Base-by-base conservation (phyloP, 2,797 vertebrate genomes). In the Gymnothorax javanicus region DNA sequence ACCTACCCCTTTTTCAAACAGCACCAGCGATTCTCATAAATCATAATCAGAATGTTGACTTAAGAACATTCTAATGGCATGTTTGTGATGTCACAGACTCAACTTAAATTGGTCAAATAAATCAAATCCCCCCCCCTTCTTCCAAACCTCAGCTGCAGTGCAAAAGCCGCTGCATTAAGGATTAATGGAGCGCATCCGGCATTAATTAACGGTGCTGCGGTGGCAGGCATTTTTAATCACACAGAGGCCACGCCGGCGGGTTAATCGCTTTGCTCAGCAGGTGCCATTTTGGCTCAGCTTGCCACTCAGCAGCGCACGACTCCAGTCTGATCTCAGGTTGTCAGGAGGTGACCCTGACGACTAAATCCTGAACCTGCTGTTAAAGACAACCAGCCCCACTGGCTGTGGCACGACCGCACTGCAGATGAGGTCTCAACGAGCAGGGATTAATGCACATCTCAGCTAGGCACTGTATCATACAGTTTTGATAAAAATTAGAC, bases 121-220 rank as follows among this genome's bases (percentile, higher is more conserved):
- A 79, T 23, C 0, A 54, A 50, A 43, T 54, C 75, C 75, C 15
- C 75, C 75, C n/a, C 15, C 43, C 6, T 13, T 12, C 12, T 11
- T 11, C 75, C 8, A 7, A n/a, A 43, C 15, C 75, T 2, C 75
- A 79, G 75, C 75, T 79, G 75, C 43, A 56, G 75, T 52, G 75
- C 3, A 50, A 79, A 4, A 54, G 54, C 23, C 75, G n/a, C 17
- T 17, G 15, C 50, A 79, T 79, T 79, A 79, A 54, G 75, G 11
- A 79, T 79, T 79, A 79, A 79, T 54, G 7, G 75, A 23, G 75
- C 9, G 7, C 54, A 33, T 79, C 75, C 75, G 20, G 50, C 50
- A 79, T 79, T 79, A 79, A 79, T 79, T 79, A 79, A 79, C 15
- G 12, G 75, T 43, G 73, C 73, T 20, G 33, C 15, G 12, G 73